phyloP scores from a whole-genome alignment of 2,797 vertebrate species.

The Moxostoma hubbsi region DNA sequence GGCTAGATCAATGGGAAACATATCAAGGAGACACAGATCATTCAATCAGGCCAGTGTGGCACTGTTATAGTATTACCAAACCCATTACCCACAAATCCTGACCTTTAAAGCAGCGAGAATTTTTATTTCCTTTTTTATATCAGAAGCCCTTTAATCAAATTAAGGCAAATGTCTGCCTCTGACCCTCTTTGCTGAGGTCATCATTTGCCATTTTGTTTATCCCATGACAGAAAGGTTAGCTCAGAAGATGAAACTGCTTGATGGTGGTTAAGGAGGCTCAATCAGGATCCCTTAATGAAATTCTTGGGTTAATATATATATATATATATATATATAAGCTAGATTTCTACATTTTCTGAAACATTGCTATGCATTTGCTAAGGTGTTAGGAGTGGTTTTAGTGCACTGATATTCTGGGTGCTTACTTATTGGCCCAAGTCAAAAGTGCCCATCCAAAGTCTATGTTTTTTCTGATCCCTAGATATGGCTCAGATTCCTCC shows the following conservation, averaged over 20 bases:
- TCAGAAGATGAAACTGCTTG: slow-evolving; percentile 35
- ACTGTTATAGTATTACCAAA: background rate
- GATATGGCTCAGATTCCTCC: too few species aligned
- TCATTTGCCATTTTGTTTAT: slow-evolving; percentile 51
- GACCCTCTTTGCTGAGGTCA: slow-evolving; percentile 33
- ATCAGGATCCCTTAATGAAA: background rate
- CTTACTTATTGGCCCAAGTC: too few species aligned
- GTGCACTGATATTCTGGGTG: too few species aligned
- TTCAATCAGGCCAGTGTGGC: slow-evolving; percentile 1
- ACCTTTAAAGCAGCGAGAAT: slow-evolving; percentile 50
- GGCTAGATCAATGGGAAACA: slow-evolving; percentile 29
- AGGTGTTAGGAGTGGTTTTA: too few species aligned
- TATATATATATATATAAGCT: too few species aligned
- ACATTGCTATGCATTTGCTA: too few species aligned
- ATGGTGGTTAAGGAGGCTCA: slow-evolving; percentile 9
- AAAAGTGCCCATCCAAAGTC: too few species aligned
- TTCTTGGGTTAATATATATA: background rate
- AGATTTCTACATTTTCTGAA: background rate
- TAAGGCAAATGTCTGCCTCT: slow-evolving; percentile 40
- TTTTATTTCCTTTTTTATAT: slow-evolving; percentile 48
- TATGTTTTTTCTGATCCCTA: too few species aligned
- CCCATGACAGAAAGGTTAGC: slow-evolving; percentile 35
- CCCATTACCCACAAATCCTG: slow-evolving; percentile 34
- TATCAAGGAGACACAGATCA: background rate
- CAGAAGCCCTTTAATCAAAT: slow-evolving; percentile 53